These are phyloP conservation scores for Ailuropoda melanoleuca DNA, from an alignment of 2,113 vertebrate genomes.

Conservation along the genomic window DNA sequence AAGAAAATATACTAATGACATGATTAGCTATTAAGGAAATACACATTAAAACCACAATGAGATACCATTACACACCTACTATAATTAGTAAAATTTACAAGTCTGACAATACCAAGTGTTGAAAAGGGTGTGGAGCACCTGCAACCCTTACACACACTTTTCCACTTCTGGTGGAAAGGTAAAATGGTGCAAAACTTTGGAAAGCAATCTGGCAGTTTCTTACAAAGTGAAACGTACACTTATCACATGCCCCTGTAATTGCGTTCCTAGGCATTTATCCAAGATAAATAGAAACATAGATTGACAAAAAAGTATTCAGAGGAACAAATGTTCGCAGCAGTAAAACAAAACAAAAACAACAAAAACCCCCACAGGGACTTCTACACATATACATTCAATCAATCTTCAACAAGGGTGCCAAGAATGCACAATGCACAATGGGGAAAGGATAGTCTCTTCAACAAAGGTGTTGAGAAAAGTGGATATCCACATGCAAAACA, in stretches of 20 bases:
- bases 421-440: background rate
- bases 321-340: background rate
- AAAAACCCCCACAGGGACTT: background rate
- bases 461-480: background rate
- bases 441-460: background rate
- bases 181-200: background rate
- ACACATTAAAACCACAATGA: background rate
- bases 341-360: background rate
- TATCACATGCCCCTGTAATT: background rate
- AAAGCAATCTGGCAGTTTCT: background rate
- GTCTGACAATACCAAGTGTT: background rate
- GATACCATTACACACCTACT: too few species aligned
- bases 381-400: background rate
- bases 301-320: background rate
- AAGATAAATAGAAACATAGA: background rate
- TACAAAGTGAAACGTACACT: background rate
- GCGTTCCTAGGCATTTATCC: background rate
- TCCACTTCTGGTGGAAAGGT: background rate
- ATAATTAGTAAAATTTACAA: background rate
- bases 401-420: background rate
- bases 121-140: background rate
- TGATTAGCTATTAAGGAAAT: background rate
- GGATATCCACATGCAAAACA: background rate
- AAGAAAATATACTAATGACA: background rate
- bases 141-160: background rate